Base-by-base conservation (phyloP, 2,797 vertebrate genomes). In the Eulemur mongoz region DNA sequence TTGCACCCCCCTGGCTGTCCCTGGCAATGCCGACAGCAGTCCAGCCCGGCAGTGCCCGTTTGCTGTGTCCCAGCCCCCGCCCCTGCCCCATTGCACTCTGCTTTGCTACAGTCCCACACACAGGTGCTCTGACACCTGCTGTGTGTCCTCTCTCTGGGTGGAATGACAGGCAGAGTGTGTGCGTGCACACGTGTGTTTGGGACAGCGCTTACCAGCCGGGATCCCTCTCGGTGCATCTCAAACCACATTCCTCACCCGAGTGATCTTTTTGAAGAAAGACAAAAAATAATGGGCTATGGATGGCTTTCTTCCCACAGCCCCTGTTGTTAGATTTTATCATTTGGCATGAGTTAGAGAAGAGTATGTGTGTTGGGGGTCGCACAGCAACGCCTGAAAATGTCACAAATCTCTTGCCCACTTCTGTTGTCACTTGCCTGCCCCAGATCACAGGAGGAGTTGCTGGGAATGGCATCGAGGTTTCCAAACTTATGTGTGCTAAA, bases 101-200 rank as follows among this genome's bases (percentile, higher is more conserved):
- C 81, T 40, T 38, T 69, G 25, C n/a, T 38, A 2, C 8, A 50
- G 43, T 40, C 32, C 35, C 43, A 27, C 1, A 0, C 0, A 4
- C 4, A 38, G 73, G 70, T 1, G 0, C 52, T n/a, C 7, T 2
- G 45, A 84, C 43, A 32, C 0, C 1, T 59, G 75, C 1, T 38
- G 15, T 3, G n/a, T 40, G 45, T 27, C 45, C 48, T 75, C 43
- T 10, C 50, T 76, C 8, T 1, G 25, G 17, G 18, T 20, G 38
- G 11, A 52, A 45, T 38, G 50, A 48, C 6, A 40, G 67, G 12
- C 20, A 0, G 61, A 15, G 23, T n/a, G 32, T 9, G 38, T 30
- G 59, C 12, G 59, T 25, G 4, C 11, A 32, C 35, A 32, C 0
- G 10, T 15, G 2, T 5, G 54, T 5, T 14, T 54, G 48, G 11